phyloP scores from a whole-genome alignment of 2,888 invertebrate genomes.

The Epinotia demarniana region DNA sequence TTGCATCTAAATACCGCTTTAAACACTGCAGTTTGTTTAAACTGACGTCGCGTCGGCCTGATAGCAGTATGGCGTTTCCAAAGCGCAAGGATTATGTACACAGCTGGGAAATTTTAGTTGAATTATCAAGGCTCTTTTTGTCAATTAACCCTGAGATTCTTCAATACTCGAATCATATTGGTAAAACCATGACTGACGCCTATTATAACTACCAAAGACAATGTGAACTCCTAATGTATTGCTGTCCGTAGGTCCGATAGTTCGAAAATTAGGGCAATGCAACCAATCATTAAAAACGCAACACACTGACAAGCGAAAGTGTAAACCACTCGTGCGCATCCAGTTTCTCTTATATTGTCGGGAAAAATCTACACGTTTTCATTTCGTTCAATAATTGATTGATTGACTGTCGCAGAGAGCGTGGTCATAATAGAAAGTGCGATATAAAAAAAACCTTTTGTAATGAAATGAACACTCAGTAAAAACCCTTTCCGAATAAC shows the following conservation, averaged over 20 bases:
- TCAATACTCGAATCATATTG: background rate
- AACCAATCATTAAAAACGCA: slow-evolving; percentile 48
- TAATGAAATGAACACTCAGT: slow-evolving; percentile 26
- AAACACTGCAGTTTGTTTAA: slow-evolving; percentile 36
- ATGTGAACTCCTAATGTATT: background rate
- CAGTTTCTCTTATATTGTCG: slow-evolving; percentile 56
- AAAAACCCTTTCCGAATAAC: slow-evolving; percentile 33
- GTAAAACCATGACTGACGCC: background rate
- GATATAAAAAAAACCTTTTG: slow-evolving; percentile 21
- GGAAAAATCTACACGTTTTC: slow-evolving; percentile 44
- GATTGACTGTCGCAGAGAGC: slow-evolving; percentile 17
- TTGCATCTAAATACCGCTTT: slow-evolving; percentile 31
- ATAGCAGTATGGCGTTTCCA: slow-evolving; percentile 23
- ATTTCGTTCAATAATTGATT: slow-evolving; percentile 26
- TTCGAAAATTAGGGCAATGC: slow-evolving; percentile 28
- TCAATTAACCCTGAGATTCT: background rate
- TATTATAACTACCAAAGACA: background rate
- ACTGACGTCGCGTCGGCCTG: slow-evolving; percentile 3
- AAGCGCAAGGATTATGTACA: slow-evolving; percentile 35
- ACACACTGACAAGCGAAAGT: slow-evolving; percentile 68
- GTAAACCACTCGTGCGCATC: slow-evolving; percentile 75
- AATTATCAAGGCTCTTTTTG: slow-evolving; percentile 29
- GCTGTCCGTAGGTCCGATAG: background rate
- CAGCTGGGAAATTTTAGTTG: slow-evolving; percentile 19
- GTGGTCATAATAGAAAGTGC: slow-evolving; percentile 22